Evolutionary conservation across 2,888 invertebrate genomes (phyloP), one percentile per base, ranked within the genome.

Genomic region (Yponomeuta malinellus): DNA sequence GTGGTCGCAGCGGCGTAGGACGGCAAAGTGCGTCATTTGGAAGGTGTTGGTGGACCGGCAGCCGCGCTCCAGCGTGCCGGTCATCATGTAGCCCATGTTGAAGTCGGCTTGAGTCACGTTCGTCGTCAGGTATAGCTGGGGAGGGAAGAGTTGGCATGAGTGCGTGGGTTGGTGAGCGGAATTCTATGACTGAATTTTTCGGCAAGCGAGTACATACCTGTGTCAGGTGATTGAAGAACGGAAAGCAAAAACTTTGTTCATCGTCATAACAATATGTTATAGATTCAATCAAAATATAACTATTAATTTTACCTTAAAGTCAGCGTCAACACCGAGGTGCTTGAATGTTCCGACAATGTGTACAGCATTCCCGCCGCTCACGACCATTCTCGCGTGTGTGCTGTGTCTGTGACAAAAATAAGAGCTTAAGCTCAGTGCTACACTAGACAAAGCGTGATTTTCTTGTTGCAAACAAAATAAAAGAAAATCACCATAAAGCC

Each of bases 1-100:
- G 82, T 95, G 95, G 77, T 96, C 96, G 78, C 96, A 95, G 76
- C 97, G 94, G 77, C 96, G 95, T 78, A 97, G 95, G 79, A 97
- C 97, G 70, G 97, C 97, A 83, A 96, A 97, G 88, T 97, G 97
- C 72, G 97, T 97, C 91, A 96, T 95, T 86, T 97, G 96, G 88
- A 96, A 96, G 81, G 93, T 93, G 87, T 96, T 96, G 77, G 95
- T 94, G 81, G 95, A 94, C 76, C 95, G 95, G 83, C 94, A 94
- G 76, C 97, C 97, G 29, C 97, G 93, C 84, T 97, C 97, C 80
- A 97, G 92, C 12, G 96, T 96, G 12, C 97, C 97, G 1, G 97
- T 97, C 94, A 97, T 96, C 81, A 96, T 96, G 93, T 97, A 97
- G 70, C 97, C 97, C 95, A 96, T 96, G 89, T 97, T 96, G 93